Conservation (phyloP, 2,888 invertebrate genomes). For the Aphodius sticticus region DNA sequence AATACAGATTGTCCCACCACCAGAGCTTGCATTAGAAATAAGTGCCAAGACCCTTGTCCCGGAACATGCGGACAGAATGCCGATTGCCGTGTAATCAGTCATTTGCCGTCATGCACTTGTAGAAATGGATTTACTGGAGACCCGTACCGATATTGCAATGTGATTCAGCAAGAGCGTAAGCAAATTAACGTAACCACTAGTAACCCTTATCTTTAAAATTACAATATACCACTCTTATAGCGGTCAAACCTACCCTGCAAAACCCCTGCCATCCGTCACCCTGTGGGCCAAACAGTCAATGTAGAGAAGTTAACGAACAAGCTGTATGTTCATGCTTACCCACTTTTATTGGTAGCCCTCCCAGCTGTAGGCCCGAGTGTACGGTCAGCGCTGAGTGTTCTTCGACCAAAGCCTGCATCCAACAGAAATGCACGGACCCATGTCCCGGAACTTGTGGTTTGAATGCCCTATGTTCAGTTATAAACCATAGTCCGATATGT, state of each 20-base stretch:
- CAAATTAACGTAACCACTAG: slow-evolving; percentile 31
- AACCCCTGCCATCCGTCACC: slow-evolving; percentile 76
- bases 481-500: slow-evolving; percentile 79
- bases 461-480: slow-evolving; percentile 74
- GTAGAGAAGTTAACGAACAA: slow-evolving; percentile 64
- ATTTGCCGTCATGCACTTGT: slow-evolving; percentile 71
- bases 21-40: slow-evolving; percentile 70
- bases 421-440: slow-evolving; percentile 76
- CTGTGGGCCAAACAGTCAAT: slow-evolving; percentile 78
- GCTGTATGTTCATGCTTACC: slow-evolving; percentile 73
- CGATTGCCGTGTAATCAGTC: slow-evolving; percentile 71
- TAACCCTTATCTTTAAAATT: neutral
- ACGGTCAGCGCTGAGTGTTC: slow-evolving; percentile 74
- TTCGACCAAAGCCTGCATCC: slow-evolving; percentile 73
- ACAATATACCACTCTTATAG: slow-evolving; percentile 39
- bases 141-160: slow-evolving; percentile 65
- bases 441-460: slow-evolving; percentile 78
- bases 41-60: slow-evolving; percentile 74
- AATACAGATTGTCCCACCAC: slow-evolving; percentile 72
- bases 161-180: slow-evolving; percentile 59
- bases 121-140: slow-evolving; percentile 70
- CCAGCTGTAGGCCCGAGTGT: slow-evolving; percentile 76
- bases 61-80: slow-evolving; percentile 76
- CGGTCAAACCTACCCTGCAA: slow-evolving; percentile 53
- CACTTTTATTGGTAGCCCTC: slow-evolving; percentile 74